Evolutionary conservation across 2,797 vertebrate species (phyloP), one percentile per base, ranked within the genome.

Genomic region (Hemitrygon akajei): DNA sequence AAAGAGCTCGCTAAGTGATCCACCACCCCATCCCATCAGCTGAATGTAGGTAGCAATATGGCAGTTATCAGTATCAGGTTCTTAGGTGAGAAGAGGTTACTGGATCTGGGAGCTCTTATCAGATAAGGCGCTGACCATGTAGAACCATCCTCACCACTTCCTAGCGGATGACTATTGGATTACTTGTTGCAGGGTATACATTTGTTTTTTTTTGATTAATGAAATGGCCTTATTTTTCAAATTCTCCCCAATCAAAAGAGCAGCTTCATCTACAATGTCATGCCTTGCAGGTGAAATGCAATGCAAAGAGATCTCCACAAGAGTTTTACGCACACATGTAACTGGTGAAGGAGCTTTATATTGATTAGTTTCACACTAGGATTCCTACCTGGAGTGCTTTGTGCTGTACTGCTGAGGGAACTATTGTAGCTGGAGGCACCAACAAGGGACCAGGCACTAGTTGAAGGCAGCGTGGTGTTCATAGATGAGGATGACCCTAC

Each of bases 381-480:
- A 37, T 89, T 87, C 69, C 93, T 86, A 99, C 98, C 99, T 98
- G 98, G 99, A 99, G 98, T 99, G 99, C 99, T 99, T 98, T 99
- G 99, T 99, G 98, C 98, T 98, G 99, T 98, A 97, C 98, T 99
- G 98, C 98, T 99, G 98, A 99, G 98, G 97, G 98, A 98, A 98
- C 98, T 97, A 97, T 97, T 98, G 98, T 98, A 98, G 98, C 98
- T 99, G 98, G 99, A 99, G 99, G 99, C 99, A 99, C 99, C 98
- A 98, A 99, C 98, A 98, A 98, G 99, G 98, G 99, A 98, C 99
- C 99, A 99, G 99, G 99, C 99, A 99, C 99, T 99, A 98, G 98
- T 99, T 97, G 99, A 99, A 99, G 99, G 99, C 99, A 99, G 99
- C 98, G 98, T 97, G 98, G 99, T 99, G 98, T 99, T 99, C 97